These are phyloP conservation scores for Tympanoctomys barrerae DNA, from an alignment of 2,797 vertebrate genomes.

Conservation along the genomic window DNA sequence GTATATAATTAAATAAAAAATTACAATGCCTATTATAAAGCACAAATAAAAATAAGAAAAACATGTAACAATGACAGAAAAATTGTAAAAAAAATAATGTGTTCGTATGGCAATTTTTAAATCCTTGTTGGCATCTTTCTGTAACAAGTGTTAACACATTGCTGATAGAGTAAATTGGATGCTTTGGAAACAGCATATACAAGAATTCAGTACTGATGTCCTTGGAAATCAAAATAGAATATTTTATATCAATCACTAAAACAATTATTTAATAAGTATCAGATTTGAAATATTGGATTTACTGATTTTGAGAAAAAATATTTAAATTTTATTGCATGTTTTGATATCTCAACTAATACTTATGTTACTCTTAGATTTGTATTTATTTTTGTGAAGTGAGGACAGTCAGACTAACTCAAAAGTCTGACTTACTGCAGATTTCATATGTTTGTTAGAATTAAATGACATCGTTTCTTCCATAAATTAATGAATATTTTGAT, in stretches of 20 bases:
- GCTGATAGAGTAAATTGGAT: background rate
- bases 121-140: background rate
- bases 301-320: background rate
- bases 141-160: background rate
- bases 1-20: background rate
- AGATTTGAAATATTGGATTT: background rate
- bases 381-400: background rate
- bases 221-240: background rate
- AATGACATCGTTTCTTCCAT: background rate
- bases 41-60: background rate
- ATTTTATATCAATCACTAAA: background rate
- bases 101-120: background rate
- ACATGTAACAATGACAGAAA: background rate
- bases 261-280: background rate
- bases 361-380: background rate
- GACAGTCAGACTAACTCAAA: background rate
- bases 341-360: background rate
- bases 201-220: background rate
- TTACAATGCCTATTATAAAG: background rate
- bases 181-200: background rate
- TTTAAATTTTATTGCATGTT: background rate
- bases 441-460: background rate
- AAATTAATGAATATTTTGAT: background rate
- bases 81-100: background rate
- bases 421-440: background rate